Percentiles rank a stretch among this genome's conserved stretches.
These are phyloP conservation scores for Brachystomella parvula DNA, from an alignment of 1,140 invertebrate species.

Conservation along the genomic window DNA sequence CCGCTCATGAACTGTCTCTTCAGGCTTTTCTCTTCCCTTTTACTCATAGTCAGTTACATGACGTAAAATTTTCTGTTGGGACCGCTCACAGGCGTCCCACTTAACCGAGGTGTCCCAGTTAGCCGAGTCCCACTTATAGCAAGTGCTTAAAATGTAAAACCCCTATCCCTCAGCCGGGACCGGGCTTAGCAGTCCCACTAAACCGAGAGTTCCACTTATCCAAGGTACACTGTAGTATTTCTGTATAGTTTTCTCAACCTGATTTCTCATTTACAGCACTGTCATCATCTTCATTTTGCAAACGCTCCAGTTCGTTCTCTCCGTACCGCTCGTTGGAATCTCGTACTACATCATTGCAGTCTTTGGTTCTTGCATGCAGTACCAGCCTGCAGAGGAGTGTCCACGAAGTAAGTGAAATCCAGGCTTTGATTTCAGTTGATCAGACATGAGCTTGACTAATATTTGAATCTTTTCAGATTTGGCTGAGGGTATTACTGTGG, in stretches of 20 bases:
- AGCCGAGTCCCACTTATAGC: no score
- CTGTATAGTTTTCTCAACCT: neutral
- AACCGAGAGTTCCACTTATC: no score
- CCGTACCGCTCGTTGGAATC: slow-evolving; percentile 30
- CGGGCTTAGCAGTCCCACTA: no score
- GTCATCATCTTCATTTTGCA: slow-evolving; percentile 33
- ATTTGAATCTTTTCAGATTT: neutral
- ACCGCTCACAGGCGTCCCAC: no score
- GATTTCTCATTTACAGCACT: slow-evolving; percentile 28
- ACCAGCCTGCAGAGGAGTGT: slow-evolving; percentile 22
- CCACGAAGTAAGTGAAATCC: slow-evolving; percentile 1
- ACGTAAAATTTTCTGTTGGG: no score
- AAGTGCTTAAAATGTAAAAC: no score
- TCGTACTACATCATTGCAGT: slow-evolving; percentile 35
- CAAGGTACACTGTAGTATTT: neutral
- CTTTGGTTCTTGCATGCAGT: slow-evolving; percentile 36
- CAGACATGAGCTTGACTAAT: neutral
- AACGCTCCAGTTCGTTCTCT: slow-evolving; percentile 33
- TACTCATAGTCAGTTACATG: no score
- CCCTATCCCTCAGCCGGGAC: no score
- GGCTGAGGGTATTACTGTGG: slow-evolving; percentile 16
- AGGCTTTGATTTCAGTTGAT: no score
- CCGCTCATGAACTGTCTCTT: no score
- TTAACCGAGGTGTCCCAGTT: no score
- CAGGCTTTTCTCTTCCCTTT: no score